Percentiles rank a stretch among this genome's conserved stretches.
Evolutionary conservation across 2,888 invertebrate genomes (phyloP).

Genomic region (Bombylius major): DNA sequence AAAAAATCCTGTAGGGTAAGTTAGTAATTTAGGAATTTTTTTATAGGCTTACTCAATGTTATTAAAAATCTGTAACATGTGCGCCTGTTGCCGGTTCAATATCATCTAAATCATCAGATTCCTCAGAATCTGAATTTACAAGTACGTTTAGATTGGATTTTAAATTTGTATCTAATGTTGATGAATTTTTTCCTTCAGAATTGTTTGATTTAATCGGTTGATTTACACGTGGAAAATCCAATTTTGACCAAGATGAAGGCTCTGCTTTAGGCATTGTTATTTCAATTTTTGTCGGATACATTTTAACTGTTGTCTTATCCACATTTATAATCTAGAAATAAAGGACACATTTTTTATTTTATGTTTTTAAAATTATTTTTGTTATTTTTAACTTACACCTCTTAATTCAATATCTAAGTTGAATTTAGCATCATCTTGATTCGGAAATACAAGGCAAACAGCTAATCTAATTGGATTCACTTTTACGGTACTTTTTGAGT

Average conservation of each 20-base stretch:
- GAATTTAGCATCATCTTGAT: conserved; percentile 57
- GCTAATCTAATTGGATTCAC: conserved; percentile 72
- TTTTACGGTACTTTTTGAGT: conserved; percentile 59
- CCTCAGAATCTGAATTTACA: conserved; percentile 41
- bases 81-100: conserved; percentile 37
- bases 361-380: neutral
- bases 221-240: conserved; percentile 48
- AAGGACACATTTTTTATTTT: conserved; percentile 3
- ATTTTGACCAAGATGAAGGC: conserved; percentile 65
- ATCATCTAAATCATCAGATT: conserved; percentile 58
- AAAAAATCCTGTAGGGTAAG: too few relatives aligned
- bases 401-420: conserved; percentile 64
- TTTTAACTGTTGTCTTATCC: conserved; percentile 54
- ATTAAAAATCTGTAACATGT: neutral
- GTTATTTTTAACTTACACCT: conserved; percentile 50
- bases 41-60: too few relatives aligned
- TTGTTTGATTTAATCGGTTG: conserved; percentile 16
- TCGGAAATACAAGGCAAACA: conserved; percentile 63
- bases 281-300: conserved; percentile 85
- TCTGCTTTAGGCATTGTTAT: conserved; percentile 81
- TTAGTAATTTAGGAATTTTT: too few relatives aligned
- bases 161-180: neutral
- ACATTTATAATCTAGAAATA: conserved; percentile 62
- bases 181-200: conserved; percentile 1
- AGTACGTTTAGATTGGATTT: conserved; percentile 10